Evolutionary conservation across 2,888 invertebrate genomes (phyloP).

Genomic region (Clivina fossor): DNA sequence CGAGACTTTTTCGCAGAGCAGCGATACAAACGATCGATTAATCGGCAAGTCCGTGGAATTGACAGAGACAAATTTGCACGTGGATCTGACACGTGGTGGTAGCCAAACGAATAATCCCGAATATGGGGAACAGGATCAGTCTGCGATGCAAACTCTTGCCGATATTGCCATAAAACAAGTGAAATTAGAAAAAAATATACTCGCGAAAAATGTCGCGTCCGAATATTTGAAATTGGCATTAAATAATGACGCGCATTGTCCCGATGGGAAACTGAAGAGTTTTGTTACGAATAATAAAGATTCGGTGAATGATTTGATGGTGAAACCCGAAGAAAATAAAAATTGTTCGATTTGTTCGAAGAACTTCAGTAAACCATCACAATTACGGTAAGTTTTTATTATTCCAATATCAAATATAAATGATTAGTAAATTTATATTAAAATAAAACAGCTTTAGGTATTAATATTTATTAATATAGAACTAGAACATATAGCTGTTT

Average conservation of each 20-base stretch:
- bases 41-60: conserved; percentile 14
- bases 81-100: conserved; percentile 9
- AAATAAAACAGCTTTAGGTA: too few relatives aligned
- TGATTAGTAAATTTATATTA: too few relatives aligned
- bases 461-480: too few relatives aligned
- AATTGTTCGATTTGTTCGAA: conserved; percentile 77
- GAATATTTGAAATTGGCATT: conserved; percentile 66
- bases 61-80: conserved; percentile 13
- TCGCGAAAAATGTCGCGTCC: conserved; percentile 66
- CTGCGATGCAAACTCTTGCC: conserved; percentile 54
- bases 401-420: neutral
- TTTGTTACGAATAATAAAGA: conserved; percentile 43
- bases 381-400: conserved; percentile 61
- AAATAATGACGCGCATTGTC: conserved; percentile 34
- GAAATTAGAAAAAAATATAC: conserved; percentile 52
- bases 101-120: conserved; percentile 20
- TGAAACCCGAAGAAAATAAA: conserved; percentile 53
- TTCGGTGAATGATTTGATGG: conserved; percentile 50
- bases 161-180: conserved; percentile 53
- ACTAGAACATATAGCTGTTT: too few relatives aligned
- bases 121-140: conserved; percentile 48
- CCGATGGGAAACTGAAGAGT: conserved; percentile 34
- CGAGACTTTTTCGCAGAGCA: conserved; percentile 30
- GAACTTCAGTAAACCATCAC: conserved; percentile 88
- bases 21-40: conserved; percentile 27